Base-by-base conservation (phyloP, 2,888 invertebrate genomes). In the Cancer borealis region DNA sequence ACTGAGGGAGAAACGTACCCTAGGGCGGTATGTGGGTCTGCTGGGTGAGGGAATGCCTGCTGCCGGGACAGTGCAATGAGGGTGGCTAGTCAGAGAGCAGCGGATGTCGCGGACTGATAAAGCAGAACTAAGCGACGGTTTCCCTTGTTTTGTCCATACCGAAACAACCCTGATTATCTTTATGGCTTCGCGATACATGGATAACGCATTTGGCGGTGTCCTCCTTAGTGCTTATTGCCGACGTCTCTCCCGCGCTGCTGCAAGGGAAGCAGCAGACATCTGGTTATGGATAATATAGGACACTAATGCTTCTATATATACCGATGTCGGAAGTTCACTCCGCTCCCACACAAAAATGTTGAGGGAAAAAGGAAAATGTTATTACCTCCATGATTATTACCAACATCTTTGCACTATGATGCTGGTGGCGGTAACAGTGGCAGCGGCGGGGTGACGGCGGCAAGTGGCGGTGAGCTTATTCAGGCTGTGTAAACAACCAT, bases 131-230 rank as follows among this genome's bases (percentile, higher is more conserved):
- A 73, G 89, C 46, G 30, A 73, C 47, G 39, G 30, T 89, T 47
- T 73, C 89, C 89, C 93, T 89, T 73, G 89, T 93, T 49, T 93
- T 79, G 89, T 90, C 79, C 45, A 79, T 60, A 79, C 60, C 73
- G 89, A 89, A 93, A 93, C 73, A 93, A 47, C 90, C 17, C 89
- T 79, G 47, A 90, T 89, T 89, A 93, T 89, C 73, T 89, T 89
- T 93, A 93, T 89, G 93, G 89, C 60, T 73, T 30, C 26, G 46
- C 45, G 79, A 93, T 84, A 93, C 93, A 93, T 89, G 93, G 73
- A 93, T 93, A 93, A 89, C 49, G 73, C 93, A 93, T 93, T 93
- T 89, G 92, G 92, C 66, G 30, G 60, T 21, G 73, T 92, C 47
- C 47, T 73, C 47, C 49, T 5, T 6, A 8, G 8, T 5, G 5